These are phyloP conservation scores for Paratilapia polleni DNA, from an alignment of 2,113 vertebrate genomes.

Conservation along the genomic window DNA sequence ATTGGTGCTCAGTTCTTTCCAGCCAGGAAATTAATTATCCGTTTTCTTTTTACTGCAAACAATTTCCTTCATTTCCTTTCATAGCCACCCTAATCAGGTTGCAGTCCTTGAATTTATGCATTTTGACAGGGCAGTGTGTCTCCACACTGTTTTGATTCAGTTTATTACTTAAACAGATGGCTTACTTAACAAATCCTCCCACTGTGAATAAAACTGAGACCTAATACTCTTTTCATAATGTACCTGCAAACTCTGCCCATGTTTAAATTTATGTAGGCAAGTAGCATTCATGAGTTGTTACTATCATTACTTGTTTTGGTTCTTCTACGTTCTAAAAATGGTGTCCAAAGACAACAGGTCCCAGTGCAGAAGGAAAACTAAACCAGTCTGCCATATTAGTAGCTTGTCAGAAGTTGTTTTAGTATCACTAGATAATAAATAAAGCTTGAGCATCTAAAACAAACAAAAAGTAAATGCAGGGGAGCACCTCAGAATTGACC, in stretches of 20 bases:
- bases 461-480: too few relatives aligned
- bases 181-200: not conserved
- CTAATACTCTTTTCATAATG: fast-evolving
- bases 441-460: not conserved
- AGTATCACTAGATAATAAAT: not conserved
- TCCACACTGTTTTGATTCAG: not conserved
- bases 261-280: not conserved
- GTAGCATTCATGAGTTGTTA: not conserved
- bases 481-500: too few relatives aligned
- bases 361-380: not conserved
- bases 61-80: constrained; percentile 43
- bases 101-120: constrained; percentile 10
- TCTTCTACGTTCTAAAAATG: not conserved
- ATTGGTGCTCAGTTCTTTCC: constrained; percentile 2
- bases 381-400: not conserved
- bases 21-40: constrained; percentile 4
- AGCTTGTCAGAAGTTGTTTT: not conserved
- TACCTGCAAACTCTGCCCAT: not conserved
- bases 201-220: constrained; percentile 7
- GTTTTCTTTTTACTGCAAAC: constrained; percentile 14
- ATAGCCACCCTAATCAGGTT: constrained; percentile 38
- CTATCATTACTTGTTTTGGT: not conserved
- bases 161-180: not conserved
- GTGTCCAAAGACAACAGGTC: not conserved
- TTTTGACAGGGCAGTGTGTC: not conserved